Percentiles rank a stretch among this genome's conserved stretches.
Evolutionary conservation across 2,888 invertebrate genomes (phyloP).

Genomic region (Diaphora mendica): DNA sequence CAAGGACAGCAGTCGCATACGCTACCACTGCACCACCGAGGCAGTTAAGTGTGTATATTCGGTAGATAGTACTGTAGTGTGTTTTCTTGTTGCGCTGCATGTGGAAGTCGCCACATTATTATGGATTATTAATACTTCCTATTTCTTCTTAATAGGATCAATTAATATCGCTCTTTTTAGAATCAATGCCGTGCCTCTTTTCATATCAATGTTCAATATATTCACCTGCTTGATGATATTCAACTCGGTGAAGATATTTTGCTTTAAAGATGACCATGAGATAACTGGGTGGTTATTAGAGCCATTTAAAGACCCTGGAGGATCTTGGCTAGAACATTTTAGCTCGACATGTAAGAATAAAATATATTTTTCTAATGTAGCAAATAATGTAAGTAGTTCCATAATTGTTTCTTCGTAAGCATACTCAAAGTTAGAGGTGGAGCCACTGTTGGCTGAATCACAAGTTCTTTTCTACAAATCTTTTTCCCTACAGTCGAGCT

Average conservation of each 20-base stretch:
- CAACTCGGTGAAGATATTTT: constrained; percentile 63
- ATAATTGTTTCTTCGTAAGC: no score
- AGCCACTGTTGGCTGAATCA: no score
- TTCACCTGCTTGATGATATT: constrained; percentile 68
- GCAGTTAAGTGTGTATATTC: no score
- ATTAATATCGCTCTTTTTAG: constrained; percentile 48
- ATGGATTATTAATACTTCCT: no score
- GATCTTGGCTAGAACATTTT: constrained; percentile 71
- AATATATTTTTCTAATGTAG: neutral
- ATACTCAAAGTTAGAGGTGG: no score
- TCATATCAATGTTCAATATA: constrained; percentile 66
- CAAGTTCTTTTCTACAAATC: no score
- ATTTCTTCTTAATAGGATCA: neutral
- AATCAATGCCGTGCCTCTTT: constrained; percentile 66
- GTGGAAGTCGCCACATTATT: no score
- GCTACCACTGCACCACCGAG: no score
- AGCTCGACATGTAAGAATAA: constrained; percentile 59
- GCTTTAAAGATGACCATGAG: constrained; percentile 15
- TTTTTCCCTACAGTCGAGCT: no score
- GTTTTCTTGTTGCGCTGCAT: no score
- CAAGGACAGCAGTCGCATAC: no score
- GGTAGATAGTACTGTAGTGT: no score
- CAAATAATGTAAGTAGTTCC: neutral
- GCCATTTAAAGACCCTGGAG: constrained; percentile 63
- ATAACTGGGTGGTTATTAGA: constrained; percentile 52